Percentiles rank a stretch among this genome's conserved stretches.
Evolutionary conservation across 2,888 invertebrate species (phyloP).

Genomic region (Itoplectis maculator): DNA sequence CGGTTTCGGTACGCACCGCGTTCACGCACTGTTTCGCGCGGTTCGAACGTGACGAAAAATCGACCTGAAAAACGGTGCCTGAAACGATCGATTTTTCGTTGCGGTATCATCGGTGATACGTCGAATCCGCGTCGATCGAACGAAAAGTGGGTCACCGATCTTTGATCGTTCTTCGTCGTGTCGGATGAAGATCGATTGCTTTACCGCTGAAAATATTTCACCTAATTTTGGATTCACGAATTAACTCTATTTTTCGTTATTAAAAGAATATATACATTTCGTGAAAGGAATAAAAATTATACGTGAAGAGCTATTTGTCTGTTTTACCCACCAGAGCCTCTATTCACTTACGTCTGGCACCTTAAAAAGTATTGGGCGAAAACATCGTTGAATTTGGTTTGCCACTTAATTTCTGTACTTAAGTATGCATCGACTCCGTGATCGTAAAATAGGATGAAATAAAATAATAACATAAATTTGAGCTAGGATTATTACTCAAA

Average conservation of each 20-base stretch:
- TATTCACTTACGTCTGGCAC: not conserved
- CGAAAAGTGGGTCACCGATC: constrained; percentile 28
- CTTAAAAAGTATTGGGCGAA: not conserved
- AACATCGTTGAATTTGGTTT: not conserved
- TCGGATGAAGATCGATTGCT: not conserved
- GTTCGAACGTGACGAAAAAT: not conserved
- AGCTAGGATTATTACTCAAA: too few relatives aligned
- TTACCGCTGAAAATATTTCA: not conserved
- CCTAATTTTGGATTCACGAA: not conserved
- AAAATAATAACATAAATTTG: not conserved
- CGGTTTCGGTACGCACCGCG: constrained; percentile 16
- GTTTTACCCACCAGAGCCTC: not conserved
- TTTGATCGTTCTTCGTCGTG: not conserved
- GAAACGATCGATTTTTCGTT: constrained; percentile 37
- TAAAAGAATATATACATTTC: not conserved
- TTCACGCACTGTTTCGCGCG: constrained; percentile 33
- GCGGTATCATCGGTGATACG: not conserved
- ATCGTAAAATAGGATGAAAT: not conserved
- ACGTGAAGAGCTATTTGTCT: too few relatives aligned
- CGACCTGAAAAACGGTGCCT: not conserved
- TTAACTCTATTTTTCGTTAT: not conserved
- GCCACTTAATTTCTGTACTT: not conserved
- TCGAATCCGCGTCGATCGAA: constrained; percentile 36
- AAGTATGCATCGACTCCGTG: not conserved
- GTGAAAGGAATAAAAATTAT: not conserved